Evolutionary conservation across 1,140 invertebrate species (phyloP).

Genomic region (Ditylenchus dipsaci): DNA sequence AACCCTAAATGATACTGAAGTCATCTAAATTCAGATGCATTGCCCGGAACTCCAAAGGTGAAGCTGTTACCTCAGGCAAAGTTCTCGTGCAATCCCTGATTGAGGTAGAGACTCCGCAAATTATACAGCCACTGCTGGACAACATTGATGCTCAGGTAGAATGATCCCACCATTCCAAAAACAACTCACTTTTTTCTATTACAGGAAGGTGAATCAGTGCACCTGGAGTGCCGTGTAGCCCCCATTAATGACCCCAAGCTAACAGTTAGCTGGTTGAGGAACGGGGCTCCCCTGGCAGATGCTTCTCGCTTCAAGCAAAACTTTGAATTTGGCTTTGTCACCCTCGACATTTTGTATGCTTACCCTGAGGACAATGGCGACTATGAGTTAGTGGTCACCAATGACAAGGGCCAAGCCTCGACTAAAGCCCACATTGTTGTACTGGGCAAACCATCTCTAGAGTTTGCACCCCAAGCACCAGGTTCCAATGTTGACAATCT

Average conservation of each 20-base stretch:
- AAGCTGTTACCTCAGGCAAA: constrained; percentile 44
- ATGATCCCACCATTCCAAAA: no score
- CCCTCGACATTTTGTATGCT: constrained; percentile 53
- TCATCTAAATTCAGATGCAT: constrained; percentile 66
- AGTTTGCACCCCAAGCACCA: constrained; percentile 52
- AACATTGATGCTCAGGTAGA: constrained; percentile 71
- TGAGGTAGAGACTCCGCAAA: constrained; percentile 43
- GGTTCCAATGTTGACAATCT: constrained; percentile 42
- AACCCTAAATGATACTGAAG: no score
- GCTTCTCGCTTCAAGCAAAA: constrained; percentile 49
- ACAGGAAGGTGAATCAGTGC: constrained; percentile 79
- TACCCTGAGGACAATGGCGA: constrained; percentile 56
- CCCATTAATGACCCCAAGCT: constrained; percentile 91
- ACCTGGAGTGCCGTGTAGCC: constrained; percentile 88
- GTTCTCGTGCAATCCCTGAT: constrained; percentile 50
- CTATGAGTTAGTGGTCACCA: constrained; percentile 49
- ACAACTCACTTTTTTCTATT: neutral
- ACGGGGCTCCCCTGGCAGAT: constrained; percentile 60
- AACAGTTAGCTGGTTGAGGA: constrained; percentile 90
- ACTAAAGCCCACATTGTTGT: constrained; percentile 44
- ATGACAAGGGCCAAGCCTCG: constrained; percentile 53
- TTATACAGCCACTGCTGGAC: constrained; percentile 66
- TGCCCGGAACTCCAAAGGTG: constrained; percentile 64
- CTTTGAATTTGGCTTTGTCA: constrained; percentile 57
- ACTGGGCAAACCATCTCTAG: constrained; percentile 39